Conservation (phyloP, 2,888 invertebrate genomes). For the Cataglyphis altisquamis region DNA sequence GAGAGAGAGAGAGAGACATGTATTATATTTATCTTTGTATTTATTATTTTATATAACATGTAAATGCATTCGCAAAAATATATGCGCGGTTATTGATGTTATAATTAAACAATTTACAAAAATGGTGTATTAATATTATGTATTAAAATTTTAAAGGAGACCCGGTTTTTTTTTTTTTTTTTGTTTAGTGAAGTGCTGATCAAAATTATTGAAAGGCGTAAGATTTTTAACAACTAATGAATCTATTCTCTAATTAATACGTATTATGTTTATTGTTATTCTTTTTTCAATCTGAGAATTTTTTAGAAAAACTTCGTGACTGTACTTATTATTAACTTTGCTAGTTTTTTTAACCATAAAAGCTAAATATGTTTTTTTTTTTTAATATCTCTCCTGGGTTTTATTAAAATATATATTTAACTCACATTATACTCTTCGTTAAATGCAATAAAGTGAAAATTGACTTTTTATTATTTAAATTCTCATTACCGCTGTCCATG, state of each 20-base stretch:
- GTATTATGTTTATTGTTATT: not conserved
- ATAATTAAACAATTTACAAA: too few relatives aligned
- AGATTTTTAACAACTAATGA: not conserved
- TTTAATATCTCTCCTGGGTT: not conserved
- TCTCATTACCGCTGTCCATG: not conserved
- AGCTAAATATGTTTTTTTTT: not conserved
- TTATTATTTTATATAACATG: not conserved
- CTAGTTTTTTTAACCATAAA: not conserved
- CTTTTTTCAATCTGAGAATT: not conserved
- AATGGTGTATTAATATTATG: not conserved
- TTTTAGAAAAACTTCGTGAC: not conserved
- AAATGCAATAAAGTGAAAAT: not conserved
- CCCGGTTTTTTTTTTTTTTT: not conserved
- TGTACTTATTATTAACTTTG: not conserved
- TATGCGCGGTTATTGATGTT: not conserved
- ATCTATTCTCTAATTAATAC: not conserved
- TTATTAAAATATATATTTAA: constrained; percentile 16
- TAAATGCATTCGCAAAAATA: not conserved
- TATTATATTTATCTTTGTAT: not conserved
- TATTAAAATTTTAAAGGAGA: not conserved
- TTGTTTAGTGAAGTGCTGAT: not conserved
- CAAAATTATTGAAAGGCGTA: too few relatives aligned
- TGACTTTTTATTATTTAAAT: constrained; percentile 19
- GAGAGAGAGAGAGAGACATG: too few relatives aligned
- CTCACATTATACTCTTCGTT: not conserved